Conservation (phyloP, 2,888 invertebrate species). For the Megaustenia siamemsis region DNA sequence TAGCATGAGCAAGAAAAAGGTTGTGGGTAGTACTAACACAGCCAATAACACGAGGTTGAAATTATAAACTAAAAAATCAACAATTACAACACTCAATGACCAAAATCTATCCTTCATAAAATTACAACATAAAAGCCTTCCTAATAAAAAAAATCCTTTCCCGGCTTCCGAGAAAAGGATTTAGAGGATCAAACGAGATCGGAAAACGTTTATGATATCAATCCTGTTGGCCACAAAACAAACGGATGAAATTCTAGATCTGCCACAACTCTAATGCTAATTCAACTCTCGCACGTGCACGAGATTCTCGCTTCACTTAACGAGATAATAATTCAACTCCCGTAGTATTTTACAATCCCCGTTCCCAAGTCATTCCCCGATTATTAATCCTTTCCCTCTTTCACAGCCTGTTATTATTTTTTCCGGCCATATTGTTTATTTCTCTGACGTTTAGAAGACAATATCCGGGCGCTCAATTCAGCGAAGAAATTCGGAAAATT, state of each 20-base stretch:
- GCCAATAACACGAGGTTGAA: background rate
- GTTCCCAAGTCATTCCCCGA: background rate
- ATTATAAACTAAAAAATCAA: background rate
- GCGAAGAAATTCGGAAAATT: background rate
- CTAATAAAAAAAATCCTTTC: background rate
- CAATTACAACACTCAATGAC: background rate
- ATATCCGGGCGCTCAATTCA: constrained; percentile 5
- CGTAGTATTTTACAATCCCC: background rate
- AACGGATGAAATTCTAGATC: constrained; percentile 24
- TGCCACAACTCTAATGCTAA: constrained; percentile 21
- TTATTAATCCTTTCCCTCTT: background rate
- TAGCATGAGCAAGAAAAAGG: too few relatives aligned
- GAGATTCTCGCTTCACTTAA: constrained; percentile 5
- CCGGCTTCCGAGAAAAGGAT: background rate
- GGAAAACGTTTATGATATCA: constrained; percentile 3
- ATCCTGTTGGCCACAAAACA: background rate
- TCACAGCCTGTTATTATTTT: constrained; percentile 13
- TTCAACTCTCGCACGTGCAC: constrained; percentile 35
- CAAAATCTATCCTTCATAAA: background rate
- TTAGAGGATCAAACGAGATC: background rate
- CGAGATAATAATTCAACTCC: background rate
- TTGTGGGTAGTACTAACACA: background rate
- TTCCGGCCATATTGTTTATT: constrained; percentile 35
- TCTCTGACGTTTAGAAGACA: background rate
- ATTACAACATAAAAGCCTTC: background rate